Base-by-base conservation (phyloP, 2,113 vertebrate genomes). In the Ciconia boyciana region DNA sequence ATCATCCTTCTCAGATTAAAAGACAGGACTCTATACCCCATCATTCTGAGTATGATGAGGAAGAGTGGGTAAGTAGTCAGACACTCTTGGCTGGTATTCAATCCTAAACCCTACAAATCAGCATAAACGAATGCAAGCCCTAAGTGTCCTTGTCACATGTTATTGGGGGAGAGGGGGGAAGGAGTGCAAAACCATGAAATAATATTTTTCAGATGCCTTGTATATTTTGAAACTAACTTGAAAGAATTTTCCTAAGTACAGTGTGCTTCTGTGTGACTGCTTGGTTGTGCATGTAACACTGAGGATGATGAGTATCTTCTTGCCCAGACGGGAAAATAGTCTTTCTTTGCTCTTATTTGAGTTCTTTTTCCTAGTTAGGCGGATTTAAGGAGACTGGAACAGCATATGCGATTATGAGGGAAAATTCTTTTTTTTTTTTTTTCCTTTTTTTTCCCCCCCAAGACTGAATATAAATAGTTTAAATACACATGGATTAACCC, bases 21-120 rank as follows among this genome's bases (percentile, higher is more conserved):
- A 97, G 98, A 70, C 99, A 99, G 78, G 99, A 99, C 96, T 99
- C 99, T 29, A 99, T 99, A 71, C 99, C 99, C 1, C 99, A 99
- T 52, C 99, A 99, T 48, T 99, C 99, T 5, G 99, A 99, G 95
- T 99, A 99, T 7, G 99, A 99, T 22, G 99, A 99, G 61, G 99
- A 99, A 80, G 99, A 99, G 97, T 99, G 99, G 99, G 99, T 99
- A 98, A 98, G 98, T 98, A 88, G 15, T 46, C 32, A 31, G 43
- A 76, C 86, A 24, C 34, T 49, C 41, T 57, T 57, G 31, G 11
- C 31, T 28, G 2, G 2, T 18, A 8, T 28, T 64, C 58, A 78
- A 2, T 83, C 34, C 4, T 2, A 62, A 87, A 46, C 28, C 14
- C 25, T 44, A 21, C 31, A 72, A 83, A 75, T 41, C 5, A 43